Evolutionary conservation across 2,113 vertebrate species (phyloP).

Genomic region (Crotalus helleri): DNA sequence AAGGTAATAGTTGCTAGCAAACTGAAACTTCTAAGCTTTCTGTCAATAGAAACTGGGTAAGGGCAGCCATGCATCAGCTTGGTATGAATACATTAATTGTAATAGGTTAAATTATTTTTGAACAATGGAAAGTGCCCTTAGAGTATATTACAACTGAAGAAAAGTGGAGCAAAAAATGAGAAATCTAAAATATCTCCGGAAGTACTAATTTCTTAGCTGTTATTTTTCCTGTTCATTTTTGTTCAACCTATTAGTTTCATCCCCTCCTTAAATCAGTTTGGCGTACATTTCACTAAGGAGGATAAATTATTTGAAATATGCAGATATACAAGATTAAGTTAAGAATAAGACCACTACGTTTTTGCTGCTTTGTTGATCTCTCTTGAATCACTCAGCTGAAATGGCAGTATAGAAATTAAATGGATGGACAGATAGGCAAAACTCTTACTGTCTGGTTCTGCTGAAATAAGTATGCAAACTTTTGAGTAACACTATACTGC

Average conservation of each 20-base stretch:
- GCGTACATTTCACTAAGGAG: not conserved
- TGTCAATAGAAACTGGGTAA: not conserved
- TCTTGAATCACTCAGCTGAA: not conserved
- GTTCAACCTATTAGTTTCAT: not conserved
- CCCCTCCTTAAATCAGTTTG: not conserved
- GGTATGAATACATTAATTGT: not conserved
- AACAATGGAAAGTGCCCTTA: not conserved
- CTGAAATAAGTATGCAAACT: not conserved
- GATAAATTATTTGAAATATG: not conserved
- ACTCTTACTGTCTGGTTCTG: not conserved
- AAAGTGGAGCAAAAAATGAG: not conserved
- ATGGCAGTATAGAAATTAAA: not conserved
- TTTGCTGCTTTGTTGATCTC: not conserved
- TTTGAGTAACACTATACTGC: not conserved
- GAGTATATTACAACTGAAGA: not conserved
- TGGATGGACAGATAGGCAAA: not conserved
- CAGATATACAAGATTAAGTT: not conserved
- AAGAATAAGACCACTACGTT: not conserved
- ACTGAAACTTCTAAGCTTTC: not conserved
- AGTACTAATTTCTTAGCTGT: not conserved
- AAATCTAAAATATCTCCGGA: not conserved
- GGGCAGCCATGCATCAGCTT: not conserved
- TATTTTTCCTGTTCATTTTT: not conserved
- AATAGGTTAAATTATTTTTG: not conserved
- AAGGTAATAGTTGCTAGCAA: not conserved